phyloP scores from a whole-genome alignment of 2,888 invertebrate species.

The Brachynemurus nebulosus region DNA sequence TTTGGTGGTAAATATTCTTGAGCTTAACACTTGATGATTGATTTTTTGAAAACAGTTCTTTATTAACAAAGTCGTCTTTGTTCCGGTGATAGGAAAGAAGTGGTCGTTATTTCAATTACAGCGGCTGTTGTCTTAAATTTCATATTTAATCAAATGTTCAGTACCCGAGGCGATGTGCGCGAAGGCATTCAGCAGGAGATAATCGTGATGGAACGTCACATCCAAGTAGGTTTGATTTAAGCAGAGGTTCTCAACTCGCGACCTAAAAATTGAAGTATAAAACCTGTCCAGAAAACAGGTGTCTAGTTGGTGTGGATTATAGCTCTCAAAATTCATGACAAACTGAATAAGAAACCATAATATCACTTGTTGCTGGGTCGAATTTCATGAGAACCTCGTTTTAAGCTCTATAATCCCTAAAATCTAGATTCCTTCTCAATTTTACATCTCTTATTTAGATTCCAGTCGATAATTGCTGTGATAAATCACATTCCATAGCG shows the following conservation, averaged over 20 bases:
- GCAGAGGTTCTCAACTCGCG: too few species aligned
- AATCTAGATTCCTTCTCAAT: too few species aligned
- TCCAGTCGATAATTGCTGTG: background rate
- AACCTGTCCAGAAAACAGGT: too few species aligned
- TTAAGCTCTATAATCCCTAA: too few species aligned
- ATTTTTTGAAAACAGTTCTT: too few species aligned
- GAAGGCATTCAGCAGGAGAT: slow-evolving; percentile 22
- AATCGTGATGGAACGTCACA: slow-evolving; percentile 31
- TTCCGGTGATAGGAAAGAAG: slow-evolving; percentile 49
- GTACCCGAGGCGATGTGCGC: background rate
- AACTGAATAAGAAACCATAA: too few species aligned
- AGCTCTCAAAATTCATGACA: background rate
- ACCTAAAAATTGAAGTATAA: too few species aligned
- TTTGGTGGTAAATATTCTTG: slow-evolving; percentile 47
- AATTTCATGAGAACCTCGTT: too few species aligned
- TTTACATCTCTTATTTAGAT: background rate
- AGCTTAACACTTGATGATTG: background rate
- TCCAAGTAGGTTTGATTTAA: slow-evolving; percentile 21
- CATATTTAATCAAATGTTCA: slow-evolving; percentile 37
- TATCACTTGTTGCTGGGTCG: too few species aligned
- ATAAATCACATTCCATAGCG: background rate
- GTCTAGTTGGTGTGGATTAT: background rate
- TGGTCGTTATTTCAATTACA: slow-evolving; percentile 57
- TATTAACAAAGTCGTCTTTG: slow-evolving; percentile 2
- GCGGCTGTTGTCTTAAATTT: slow-evolving; percentile 57